Conservation (phyloP, 2,797 vertebrate genomes). For the Arctocebus calabarensis region DNA sequence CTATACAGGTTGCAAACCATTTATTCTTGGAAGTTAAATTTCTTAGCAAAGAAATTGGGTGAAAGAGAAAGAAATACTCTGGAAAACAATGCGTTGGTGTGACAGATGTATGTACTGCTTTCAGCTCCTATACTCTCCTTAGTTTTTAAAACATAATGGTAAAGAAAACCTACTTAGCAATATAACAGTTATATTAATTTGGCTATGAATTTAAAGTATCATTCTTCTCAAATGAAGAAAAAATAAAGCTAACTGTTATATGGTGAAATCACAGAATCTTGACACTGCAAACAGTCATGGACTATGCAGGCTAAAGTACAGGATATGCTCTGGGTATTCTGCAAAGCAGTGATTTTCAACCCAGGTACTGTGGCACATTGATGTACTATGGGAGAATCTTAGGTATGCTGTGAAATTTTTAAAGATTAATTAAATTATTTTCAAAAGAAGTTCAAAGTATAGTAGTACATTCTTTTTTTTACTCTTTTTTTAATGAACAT, state of each 20-base stretch:
- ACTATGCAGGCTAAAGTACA: not conserved
- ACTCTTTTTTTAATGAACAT: too few species aligned
- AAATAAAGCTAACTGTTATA: not conserved
- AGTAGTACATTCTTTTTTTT: too few species aligned
- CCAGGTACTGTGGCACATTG: too few species aligned
- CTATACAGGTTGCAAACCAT: not conserved
- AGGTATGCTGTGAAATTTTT: too few species aligned
- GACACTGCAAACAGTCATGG: not conserved
- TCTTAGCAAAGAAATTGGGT: not conserved
- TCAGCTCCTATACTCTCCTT: not conserved
- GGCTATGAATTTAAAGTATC: constrained; percentile 11
- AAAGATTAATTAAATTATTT: too few species aligned
- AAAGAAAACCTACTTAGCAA: not conserved
- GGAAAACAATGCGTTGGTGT: not conserved
- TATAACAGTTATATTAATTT: not conserved
- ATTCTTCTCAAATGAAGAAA: constrained; percentile 27
- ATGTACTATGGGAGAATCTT: too few species aligned
- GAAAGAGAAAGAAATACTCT: not conserved
- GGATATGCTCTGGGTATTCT: not conserved
- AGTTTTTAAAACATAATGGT: not conserved
- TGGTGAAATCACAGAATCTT: not conserved
- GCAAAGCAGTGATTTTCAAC: too few species aligned
- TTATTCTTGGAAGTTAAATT: constrained; percentile 33
- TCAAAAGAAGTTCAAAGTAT: too few species aligned
- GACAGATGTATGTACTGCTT: not conserved